Conservation (phyloP, 1,140 invertebrate species). For the Tetranychus urticae region DNA sequence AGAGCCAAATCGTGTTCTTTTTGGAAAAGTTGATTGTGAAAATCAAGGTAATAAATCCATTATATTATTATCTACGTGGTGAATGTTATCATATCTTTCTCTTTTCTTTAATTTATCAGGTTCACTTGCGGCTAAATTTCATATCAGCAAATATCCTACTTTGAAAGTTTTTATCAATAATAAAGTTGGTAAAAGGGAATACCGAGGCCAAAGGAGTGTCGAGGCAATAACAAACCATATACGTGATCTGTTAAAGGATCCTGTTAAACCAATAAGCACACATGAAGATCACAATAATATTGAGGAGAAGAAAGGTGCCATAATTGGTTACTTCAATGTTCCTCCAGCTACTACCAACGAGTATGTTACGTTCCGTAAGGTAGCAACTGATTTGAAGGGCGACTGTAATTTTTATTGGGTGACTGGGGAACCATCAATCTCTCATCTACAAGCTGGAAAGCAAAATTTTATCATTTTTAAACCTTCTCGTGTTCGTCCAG, state of each 20-base stretch:
- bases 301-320: conserved; percentile 51
- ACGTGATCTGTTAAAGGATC: conserved; percentile 63
- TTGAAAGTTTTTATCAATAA: conserved; percentile 89
- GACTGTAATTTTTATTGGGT: conserved; percentile 85
- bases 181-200: conserved; percentile 75
- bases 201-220: conserved; percentile 51
- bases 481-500: conserved; percentile 9
- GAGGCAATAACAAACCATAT: conserved; percentile 72
- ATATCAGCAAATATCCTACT: conserved; percentile 95
- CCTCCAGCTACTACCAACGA: conserved; percentile 42
- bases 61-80: background rate
- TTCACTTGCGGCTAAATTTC: conserved; percentile 59
- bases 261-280: conserved; percentile 49
- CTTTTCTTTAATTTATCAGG: conserved; percentile 25
- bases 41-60: conserved; percentile 38
- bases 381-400: conserved; percentile 70
- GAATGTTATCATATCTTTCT: conserved; percentile 4
- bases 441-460: conserved; percentile 1
- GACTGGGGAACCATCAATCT: conserved; percentile 40
- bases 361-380: conserved; percentile 50
- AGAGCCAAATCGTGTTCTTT: conserved; percentile 40
- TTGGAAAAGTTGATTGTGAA: conserved; percentile 94
- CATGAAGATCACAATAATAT: conserved; percentile 40
- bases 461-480: conserved; percentile 11
- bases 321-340: conserved; percentile 63